Evolutionary conservation across 2,888 invertebrate species (phyloP).

Genomic region (Meiosimyza platycephala): DNA sequence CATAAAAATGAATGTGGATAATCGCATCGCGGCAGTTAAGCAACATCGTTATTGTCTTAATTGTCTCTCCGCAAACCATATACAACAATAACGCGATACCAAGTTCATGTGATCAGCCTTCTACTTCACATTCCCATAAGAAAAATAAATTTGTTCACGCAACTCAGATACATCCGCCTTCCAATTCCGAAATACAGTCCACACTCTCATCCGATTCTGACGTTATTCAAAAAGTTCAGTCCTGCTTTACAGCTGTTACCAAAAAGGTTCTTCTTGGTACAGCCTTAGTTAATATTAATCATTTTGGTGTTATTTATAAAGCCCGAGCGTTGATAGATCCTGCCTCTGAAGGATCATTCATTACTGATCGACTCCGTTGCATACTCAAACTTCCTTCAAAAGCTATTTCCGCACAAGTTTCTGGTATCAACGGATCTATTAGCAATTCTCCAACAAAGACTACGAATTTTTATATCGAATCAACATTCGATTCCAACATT

Average conservation of each 20-base stretch:
- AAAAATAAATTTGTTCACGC: background rate
- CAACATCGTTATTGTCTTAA: background rate
- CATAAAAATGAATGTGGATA: background rate
- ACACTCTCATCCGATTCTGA: background rate
- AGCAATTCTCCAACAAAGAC: no score
- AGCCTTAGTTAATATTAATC: conserved; percentile 25
- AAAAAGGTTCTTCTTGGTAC: conserved; percentile 32
- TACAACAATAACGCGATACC: no score
- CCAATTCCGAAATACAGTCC: conserved; percentile 17
- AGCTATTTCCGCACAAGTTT: conserved; percentile 4
- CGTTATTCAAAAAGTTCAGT: background rate
- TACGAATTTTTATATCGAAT: no score
- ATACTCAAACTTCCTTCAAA: conserved; percentile 12
- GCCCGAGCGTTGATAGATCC: conserved; percentile 23
- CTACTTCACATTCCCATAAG: no score
- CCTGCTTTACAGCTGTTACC: conserved; percentile 4
- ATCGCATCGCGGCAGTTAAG: background rate
- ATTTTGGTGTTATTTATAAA: conserved; percentile 1
- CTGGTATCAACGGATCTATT: conserved; percentile 9
- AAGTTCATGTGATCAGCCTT: no score
- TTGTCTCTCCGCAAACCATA: conserved; percentile 4
- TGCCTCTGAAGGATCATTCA: background rate
- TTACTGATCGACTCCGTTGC: background rate
- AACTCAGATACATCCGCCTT: background rate
- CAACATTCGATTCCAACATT: no score